These are phyloP conservation scores for Ectemnius lituratus DNA, from an alignment of 2,888 invertebrate species.

Conservation along the genomic window DNA sequence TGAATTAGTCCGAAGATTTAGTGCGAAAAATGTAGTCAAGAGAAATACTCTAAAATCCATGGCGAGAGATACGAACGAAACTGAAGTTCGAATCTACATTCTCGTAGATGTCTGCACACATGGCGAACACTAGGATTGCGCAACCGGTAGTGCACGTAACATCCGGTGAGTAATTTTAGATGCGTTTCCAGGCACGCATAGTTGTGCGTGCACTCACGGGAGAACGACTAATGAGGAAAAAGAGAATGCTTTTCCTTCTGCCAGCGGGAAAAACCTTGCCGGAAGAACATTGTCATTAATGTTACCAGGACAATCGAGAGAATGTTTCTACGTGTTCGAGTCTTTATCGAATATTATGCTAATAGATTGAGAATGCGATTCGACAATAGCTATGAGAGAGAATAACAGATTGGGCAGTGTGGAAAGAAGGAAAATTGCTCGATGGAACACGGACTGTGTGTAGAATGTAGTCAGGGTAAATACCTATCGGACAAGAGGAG, in stretches of 20 bases:
- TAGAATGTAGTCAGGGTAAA: not conserved
- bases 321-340: too few species aligned
- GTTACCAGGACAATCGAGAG: too few species aligned
- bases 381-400: not conserved
- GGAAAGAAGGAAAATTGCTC: not conserved
- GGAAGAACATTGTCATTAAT: too few species aligned
- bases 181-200: slow-evolving; percentile 45
- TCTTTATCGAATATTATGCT: too few species aligned
- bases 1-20: too few species aligned
- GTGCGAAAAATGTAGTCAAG: too few species aligned
- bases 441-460: not conserved
- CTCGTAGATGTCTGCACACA: slow-evolving; percentile 15
- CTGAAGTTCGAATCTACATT: not conserved
- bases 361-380: not conserved
- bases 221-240: slow-evolving; percentile 35
- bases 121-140: slow-evolving; percentile 46
- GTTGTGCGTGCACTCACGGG: slow-evolving; percentile 19
- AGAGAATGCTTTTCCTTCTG: slow-evolving; percentile 34
- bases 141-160: slow-evolving; percentile 57
- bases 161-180: slow-evolving; percentile 65
- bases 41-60: too few species aligned
- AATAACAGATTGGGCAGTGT: not conserved
- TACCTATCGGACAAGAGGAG: not conserved
- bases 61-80: too few species aligned
- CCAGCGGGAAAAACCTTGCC: too few species aligned